Evolutionary conservation across 2,797 vertebrate genomes (phyloP), one percentile per base, ranked within the genome.

Genomic region (Leptoclinus maculatus): DNA sequence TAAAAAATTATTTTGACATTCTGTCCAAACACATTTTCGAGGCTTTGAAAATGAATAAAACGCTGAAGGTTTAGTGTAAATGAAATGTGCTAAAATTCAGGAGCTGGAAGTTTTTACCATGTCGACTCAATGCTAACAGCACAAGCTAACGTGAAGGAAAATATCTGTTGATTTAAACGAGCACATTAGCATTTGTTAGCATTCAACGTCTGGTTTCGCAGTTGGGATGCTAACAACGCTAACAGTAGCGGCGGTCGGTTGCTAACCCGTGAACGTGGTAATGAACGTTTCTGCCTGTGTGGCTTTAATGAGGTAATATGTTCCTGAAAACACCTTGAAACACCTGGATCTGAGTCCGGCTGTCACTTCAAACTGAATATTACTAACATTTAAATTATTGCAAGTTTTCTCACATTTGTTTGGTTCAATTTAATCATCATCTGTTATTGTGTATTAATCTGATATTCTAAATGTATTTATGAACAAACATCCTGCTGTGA

Each of bases 221-320:
- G 38, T 38, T 32, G 7, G 3, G 38, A 39, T 56, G 77, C 82
- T 76, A 80, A 79, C 57, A 14, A 57, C n/a, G 76, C 67, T 76
- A 79, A 64, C 49, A 7, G 56, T 43, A 3, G 43, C 16, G 2
- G 16, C 17, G 43, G 16, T 45, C 6, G 16, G 43, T 45, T 5
- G 43, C 10, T 45, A 45, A 17, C 2, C 43, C 16, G 36, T 36
- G 36, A 36, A 36, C 36, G 2, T 36, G 36, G 9, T 9, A 9
- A 36, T 36, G 36, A 36, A 5, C 36, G 16, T 45, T 47, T 94
- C 92, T 94, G 76, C 76, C 78, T 13, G 17, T 38, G 90, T 80
- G 91, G 94, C 95, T 94, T 83, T 94, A 78, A 95, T 96, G 97
- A 98, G 96, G 96, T 96, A 96, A 97, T 87, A 93, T 92, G 95